Evolutionary conservation across 2,888 invertebrate species (phyloP), one percentile per base, ranked within the genome.

Genomic region (Malachius bipustulatus): DNA sequence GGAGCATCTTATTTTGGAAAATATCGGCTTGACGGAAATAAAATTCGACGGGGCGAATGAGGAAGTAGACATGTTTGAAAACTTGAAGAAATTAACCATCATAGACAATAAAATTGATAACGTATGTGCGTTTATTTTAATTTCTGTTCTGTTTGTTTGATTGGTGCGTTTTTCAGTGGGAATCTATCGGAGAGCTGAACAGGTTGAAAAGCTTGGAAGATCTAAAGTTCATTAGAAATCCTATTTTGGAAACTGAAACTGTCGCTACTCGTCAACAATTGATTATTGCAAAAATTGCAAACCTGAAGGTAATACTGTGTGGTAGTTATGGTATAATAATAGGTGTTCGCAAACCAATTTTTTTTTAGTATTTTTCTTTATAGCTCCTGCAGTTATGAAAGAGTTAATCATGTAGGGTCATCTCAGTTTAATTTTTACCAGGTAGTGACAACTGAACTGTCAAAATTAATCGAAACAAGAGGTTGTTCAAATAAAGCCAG

Each of bases 111-210:
- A 67, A 38, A 79, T 93, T 51, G 67, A 73, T 50, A 77, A 84
- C 65, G 85, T 87, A 61, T 71, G 71, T 66, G 39, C 41, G 36
- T 6, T 12, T 2, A 26, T 26, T 13, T 34, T 9, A 3, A 4
- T 30, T 10, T 12, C 13, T 28, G 15, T 28, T 30, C 32, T 11
- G 14, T 28, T 28, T 13, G 14, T n/a, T 24, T 12, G n/a, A 6
- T 19, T 19, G 24, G n/a, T n/a, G n/a, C 6, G 36, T 46, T 46
- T 73, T 73, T 19, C 63, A 89, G 88, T 84, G 85, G 81, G 66
- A 71, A 45, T 80, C 82, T 2, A 66, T 93, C 15, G 81, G 82
- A 51, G 89, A 91, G 61, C 63, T 94, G 48, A 78, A 85, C 53
- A 89, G 87, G 60, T 59, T 94, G 34, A 60, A 64, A 14, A 63